Evolutionary conservation across 1,140 invertebrate genomes (phyloP).

Genomic region (Bombus pyrosoma): DNA sequence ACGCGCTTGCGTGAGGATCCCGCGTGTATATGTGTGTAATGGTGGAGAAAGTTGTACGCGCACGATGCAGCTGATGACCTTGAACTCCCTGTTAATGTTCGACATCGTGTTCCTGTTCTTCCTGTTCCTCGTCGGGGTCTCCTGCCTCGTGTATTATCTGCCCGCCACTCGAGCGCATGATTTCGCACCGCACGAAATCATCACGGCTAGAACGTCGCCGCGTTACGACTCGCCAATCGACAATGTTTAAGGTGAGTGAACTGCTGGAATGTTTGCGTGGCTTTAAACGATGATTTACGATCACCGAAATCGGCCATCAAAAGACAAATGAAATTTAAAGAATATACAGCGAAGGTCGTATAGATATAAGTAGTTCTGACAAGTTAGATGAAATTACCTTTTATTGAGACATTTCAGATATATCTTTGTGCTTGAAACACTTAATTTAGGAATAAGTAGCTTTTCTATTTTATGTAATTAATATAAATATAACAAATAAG

Average conservation of each 20-base stretch:
- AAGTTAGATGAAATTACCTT: too few species aligned
- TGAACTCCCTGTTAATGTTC: constrained; percentile 93
- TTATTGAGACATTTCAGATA: too few species aligned
- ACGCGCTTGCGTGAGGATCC: constrained; percentile 29
- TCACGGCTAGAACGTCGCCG: constrained; percentile 74
- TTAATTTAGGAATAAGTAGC: too few species aligned
- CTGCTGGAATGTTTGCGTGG: not conserved
- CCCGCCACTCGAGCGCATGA: constrained; percentile 82
- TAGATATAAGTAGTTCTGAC: too few species aligned
- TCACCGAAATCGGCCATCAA: too few species aligned
- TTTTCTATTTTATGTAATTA: too few species aligned
- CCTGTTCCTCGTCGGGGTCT: constrained; percentile 90
- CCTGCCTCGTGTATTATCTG: constrained; percentile 90
- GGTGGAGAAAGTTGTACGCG: constrained; percentile 71
- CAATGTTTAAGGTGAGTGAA: constrained; percentile 80
- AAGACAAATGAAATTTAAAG: too few species aligned
- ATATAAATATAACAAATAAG: too few species aligned
- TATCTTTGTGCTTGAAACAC: too few species aligned
- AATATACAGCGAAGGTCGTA: too few species aligned
- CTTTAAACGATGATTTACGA: too few species aligned
- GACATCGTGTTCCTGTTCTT: constrained; percentile 93
- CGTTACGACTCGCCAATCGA: constrained; percentile 76
- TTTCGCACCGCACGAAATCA: constrained; percentile 78
- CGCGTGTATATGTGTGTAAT: constrained; percentile 73
- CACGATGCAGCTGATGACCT: constrained; percentile 90